Conservation (phyloP, 2,888 invertebrate species). For the Bombyx huttoni region DNA sequence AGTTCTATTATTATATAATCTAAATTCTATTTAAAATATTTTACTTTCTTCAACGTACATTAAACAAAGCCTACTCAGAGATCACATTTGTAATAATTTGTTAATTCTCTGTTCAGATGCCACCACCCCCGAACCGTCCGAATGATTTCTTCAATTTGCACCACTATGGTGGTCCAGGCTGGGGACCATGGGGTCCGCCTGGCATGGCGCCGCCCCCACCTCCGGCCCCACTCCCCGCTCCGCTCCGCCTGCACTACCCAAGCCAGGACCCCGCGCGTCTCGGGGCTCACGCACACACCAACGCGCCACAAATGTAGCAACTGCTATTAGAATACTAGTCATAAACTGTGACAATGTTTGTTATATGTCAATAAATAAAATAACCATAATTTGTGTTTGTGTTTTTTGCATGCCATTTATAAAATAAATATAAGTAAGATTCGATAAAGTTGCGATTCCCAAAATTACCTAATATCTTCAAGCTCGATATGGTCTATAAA, state of each 20-base stretch:
- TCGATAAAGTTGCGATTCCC: no score
- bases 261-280: constrained; percentile 96
- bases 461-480: no score
- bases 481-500: no score
- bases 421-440: no score
- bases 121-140: constrained; percentile 63
- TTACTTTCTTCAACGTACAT: no score
- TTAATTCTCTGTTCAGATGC: constrained; percentile 33
- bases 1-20: no score
- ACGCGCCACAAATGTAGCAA: constrained; percentile 43
- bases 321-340: not conserved
- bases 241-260: constrained; percentile 88
- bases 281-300: constrained; percentile 76
- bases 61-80: no score
- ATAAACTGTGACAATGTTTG: not conserved
- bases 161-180: constrained; percentile 40
- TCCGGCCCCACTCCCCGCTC: constrained; percentile 56
- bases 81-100: no score
- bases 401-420: no score
- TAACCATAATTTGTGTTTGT: no score
- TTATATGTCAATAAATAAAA: no score
- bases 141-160: constrained; percentile 77
- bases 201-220: constrained; percentile 19
- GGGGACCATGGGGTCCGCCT: constrained; percentile 32
- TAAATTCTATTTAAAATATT: not conserved